Percentiles rank a stretch among this genome's conserved stretches.
Evolutionary conservation across 2,888 invertebrate species (phyloP).

Genomic region (Dermolepida albohirtum): DNA sequence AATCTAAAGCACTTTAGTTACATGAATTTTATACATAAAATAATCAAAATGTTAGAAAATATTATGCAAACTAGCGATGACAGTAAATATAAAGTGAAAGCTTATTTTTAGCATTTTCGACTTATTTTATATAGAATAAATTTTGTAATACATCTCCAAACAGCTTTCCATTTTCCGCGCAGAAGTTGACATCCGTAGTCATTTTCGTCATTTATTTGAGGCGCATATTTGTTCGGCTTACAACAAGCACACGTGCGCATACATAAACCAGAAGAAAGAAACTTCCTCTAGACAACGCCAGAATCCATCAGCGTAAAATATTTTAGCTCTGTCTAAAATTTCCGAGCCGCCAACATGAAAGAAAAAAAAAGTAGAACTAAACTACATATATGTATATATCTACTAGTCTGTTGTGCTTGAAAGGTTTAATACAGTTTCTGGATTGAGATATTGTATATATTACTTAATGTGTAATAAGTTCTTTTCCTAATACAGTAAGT

Average conservation of each 20-base stretch:
- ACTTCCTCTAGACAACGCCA: constrained; percentile 17
- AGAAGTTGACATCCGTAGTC: constrained; percentile 23
- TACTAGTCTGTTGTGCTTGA: background rate
- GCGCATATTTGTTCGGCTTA: constrained; percentile 10
- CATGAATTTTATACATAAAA: no score
- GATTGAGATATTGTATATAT: no score
- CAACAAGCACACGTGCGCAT: constrained; percentile 10
- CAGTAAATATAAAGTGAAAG: no score
- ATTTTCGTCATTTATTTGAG: constrained; percentile 6
- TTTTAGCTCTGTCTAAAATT: constrained; percentile 15
- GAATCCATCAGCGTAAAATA: constrained; percentile 8
- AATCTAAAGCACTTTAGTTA: no score
- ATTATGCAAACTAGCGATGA: no score
- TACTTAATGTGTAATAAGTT: no score
- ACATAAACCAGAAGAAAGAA: constrained; percentile 6
- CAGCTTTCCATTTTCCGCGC: constrained; percentile 17
- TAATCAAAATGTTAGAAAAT: no score
- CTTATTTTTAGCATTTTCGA: no score
- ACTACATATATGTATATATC: no score
- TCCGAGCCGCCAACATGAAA: constrained; percentile 1
- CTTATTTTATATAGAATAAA: no score
- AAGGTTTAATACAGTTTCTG: background rate
- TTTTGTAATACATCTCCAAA: constrained; percentile 9
- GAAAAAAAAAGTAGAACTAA: constrained; percentile 1
- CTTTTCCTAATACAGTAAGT: no score